These are phyloP conservation scores for Anniella stebbinsi DNA, from an alignment of 2,797 vertebrate genomes.

Conservation along the genomic window DNA sequence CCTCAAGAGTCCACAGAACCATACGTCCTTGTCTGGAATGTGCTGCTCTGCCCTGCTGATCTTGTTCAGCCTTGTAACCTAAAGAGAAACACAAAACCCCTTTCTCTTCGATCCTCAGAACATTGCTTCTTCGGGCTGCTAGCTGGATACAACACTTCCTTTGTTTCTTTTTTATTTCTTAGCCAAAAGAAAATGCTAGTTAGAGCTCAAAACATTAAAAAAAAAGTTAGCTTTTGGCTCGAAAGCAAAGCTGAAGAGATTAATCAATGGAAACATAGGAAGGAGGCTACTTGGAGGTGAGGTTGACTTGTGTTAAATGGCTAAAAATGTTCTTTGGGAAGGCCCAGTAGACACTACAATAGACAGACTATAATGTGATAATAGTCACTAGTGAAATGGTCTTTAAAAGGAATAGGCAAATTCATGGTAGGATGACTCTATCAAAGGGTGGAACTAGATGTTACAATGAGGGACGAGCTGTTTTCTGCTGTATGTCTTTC, in stretches of 20 bases:
- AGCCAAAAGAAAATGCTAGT: neutral
- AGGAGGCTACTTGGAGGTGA: neutral
- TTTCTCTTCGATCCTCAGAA: conserved; percentile 52
- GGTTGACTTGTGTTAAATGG: neutral
- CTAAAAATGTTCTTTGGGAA: neutral
- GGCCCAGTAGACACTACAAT: neutral
- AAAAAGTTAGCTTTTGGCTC: neutral
- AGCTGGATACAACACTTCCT: conserved; percentile 41
- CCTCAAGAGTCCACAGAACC: conserved; percentile 61
- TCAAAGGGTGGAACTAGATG: neutral
- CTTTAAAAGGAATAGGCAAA: neutral
- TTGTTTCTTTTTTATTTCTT: conserved; percentile 52
- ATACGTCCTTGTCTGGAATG: conserved; percentile 61
- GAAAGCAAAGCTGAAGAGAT: neutral
- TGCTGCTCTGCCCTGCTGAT: conserved; percentile 71
- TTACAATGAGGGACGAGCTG: neutral
- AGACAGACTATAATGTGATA: neutral
- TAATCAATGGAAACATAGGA: neutral
- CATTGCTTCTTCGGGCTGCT: conserved; percentile 42
- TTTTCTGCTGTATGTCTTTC: neutral
- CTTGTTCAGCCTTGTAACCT: conserved; percentile 57
- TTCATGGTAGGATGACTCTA: neutral
- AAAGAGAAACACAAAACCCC: conserved; percentile 65
- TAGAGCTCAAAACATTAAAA: neutral
- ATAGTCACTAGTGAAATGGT: neutral